These are phyloP conservation scores for Zaprionus obscuricornis DNA, from an alignment of 2,888 invertebrate species.

Conservation along the genomic window DNA sequence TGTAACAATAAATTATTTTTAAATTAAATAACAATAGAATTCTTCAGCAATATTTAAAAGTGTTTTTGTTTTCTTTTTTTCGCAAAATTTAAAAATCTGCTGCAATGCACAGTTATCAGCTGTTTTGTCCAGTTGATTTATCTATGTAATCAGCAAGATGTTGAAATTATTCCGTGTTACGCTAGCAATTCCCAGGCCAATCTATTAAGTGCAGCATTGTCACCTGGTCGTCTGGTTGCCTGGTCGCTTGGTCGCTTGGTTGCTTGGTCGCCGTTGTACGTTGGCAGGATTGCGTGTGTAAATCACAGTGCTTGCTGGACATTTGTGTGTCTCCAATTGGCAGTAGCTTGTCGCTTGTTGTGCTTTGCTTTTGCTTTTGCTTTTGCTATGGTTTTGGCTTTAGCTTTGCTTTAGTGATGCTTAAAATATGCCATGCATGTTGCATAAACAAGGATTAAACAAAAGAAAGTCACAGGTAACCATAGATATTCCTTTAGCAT, in stretches of 20 bases:
- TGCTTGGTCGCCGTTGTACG: not conserved
- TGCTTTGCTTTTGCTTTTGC: no score
- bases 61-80: no score
- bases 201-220: constrained; percentile 23
- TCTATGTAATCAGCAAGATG: no score
- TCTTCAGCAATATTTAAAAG: no score
- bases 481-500: constrained; percentile 1
- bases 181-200: constrained; percentile 4
- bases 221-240: constrained; percentile 15
- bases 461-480: constrained; percentile 53
- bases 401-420: constrained; percentile 29
- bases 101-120: not conserved
- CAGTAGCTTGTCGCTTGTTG: constrained; percentile 11
- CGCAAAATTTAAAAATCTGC: no score
- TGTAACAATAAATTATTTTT: no score
- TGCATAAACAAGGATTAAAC: constrained; percentile 75
- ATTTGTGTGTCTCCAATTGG: constrained; percentile 32
- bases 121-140: no score
- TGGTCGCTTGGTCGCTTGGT: constrained; percentile 13
- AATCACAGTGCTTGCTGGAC: constrained; percentile 46
- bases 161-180: no score
- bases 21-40: no score
- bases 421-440: constrained; percentile 67
- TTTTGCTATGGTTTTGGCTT: constrained; percentile 5
- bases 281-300: constrained; percentile 23